Percentiles rank a stretch among this genome's conserved stretches.
phyloP scores from a whole-genome alignment of 2,113 vertebrate species.

The Elaphurus davidianus region DNA sequence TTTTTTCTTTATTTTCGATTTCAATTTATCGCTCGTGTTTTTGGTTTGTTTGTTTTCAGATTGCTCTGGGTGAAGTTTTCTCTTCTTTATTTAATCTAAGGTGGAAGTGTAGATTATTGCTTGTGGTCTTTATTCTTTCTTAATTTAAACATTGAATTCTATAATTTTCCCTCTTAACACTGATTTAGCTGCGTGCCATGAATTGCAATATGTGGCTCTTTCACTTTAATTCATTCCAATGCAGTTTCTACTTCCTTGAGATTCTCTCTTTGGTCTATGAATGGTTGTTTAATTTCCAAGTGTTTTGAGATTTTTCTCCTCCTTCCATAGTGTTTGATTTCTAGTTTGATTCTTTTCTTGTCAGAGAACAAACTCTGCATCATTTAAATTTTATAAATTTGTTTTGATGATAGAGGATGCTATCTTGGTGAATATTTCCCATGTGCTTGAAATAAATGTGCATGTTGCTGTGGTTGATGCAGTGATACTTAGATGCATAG shows the following conservation, averaged over 20 bases:
- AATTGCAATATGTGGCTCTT: too few relatives aligned
- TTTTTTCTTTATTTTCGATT: too few relatives aligned
- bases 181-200: too few relatives aligned
- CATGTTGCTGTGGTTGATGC: neutral
- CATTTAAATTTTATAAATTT: neutral
- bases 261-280: neutral
- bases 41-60: too few relatives aligned
- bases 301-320: neutral
- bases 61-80: neutral
- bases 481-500: neutral
- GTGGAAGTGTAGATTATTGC: too few relatives aligned
- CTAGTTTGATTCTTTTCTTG: neutral
- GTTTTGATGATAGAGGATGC: neutral
- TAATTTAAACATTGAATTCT: too few relatives aligned
- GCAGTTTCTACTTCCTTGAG: neutral
- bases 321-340: neutral
- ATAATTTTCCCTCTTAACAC: too few relatives aligned
- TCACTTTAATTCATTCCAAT: neutral
- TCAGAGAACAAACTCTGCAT: neutral
- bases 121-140: too few relatives aligned
- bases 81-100: too few relatives aligned
- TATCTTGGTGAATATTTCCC: neutral
- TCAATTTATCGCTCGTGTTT: too few relatives aligned
- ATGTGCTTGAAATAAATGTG: neutral
- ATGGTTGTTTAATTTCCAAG: neutral